Base-by-base conservation (phyloP, 2,888 invertebrate species). In the Callyntrura guangdongensis region DNA sequence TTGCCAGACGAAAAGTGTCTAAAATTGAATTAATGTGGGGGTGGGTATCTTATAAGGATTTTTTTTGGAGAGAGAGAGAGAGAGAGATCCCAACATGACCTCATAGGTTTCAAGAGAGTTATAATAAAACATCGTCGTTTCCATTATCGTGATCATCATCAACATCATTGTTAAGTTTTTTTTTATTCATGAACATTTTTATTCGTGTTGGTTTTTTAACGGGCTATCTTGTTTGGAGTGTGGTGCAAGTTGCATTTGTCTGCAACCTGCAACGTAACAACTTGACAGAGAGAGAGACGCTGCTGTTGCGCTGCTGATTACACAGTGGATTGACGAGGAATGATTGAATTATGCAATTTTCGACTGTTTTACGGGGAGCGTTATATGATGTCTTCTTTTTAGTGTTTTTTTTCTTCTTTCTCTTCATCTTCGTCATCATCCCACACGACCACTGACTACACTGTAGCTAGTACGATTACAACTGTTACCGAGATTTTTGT, bases 401-500 rank as follows among this genome's bases (percentile, higher is more conserved):
- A 56, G n/a, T 56, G 17, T 17, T 56, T 56, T 56, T n/a, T 17
- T 56, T 8, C 9, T 56, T 56, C n/a, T n/a, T n/a, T n/a, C n/a
- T n/a, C n/a, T n/a, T n/a, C n/a, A n/a, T n/a, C n/a, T n/a, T n/a
- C n/a, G n/a, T n/a, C n/a, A n/a, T 17, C 56, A n/a, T n/a, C n/a
- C 56, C 9, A 56, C 17, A 14, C 56, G n/a, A 56, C 56, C 14
- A 56, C 56, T 56, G 14, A n/a, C 17, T 8, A n/a, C 17, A n/a
- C 17, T 17, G 36, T 36, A 36, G 3, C 36, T 36, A n/a, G n/a
- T n/a, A n/a, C n/a, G n/a, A n/a, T n/a, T n/a, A n/a, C 14, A 14
- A n/a, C 17, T 81, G 81, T 81, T 81, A 81, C 81, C 22, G 81
- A 81, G 81, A 81, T 79, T 27, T 56, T 56, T 56, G 14, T 56